Conservation (phyloP, 2,888 invertebrate genomes). For the Stenchaetothrips biformis region DNA sequence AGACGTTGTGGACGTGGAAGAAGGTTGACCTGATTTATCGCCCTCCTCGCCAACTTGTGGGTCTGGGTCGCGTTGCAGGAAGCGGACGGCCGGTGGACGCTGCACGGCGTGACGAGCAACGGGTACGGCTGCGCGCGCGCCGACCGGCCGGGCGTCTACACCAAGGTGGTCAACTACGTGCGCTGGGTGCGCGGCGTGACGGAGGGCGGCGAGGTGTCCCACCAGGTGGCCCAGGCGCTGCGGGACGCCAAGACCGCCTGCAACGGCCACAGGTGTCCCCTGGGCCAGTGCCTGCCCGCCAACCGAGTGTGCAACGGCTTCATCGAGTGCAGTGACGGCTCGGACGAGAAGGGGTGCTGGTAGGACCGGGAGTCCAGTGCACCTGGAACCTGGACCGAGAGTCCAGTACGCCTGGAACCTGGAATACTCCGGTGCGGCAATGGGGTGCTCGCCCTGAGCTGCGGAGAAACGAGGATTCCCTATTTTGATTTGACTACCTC, state of each 20-base stretch:
- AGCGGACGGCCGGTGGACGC: constrained; percentile 46
- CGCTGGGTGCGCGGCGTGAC: constrained; percentile 64
- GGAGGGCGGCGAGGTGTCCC: constrained; percentile 34
- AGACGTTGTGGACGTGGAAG: constrained; percentile 42
- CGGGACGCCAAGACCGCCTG: constrained; percentile 45
- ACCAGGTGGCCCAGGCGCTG: constrained; percentile 12
- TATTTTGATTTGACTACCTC: no score
- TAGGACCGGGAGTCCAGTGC: constrained; percentile 33
- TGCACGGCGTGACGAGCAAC: constrained; percentile 66
- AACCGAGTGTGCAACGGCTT: constrained; percentile 71
- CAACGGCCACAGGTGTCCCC: constrained; percentile 66
- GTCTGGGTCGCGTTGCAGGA: constrained; percentile 44
- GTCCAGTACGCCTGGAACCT: not conserved
- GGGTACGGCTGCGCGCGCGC: constrained; percentile 76
- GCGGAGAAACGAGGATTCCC: no score
- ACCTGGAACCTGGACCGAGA: no score
- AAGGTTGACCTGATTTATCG: constrained; percentile 21
- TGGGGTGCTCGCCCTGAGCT: no score
- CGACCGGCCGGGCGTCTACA: constrained; percentile 73
- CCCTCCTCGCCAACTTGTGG: constrained; percentile 4
- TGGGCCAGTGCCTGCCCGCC: constrained; percentile 67
- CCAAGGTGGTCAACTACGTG: constrained; percentile 69
- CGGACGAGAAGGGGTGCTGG: constrained; percentile 62
- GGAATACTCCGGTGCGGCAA: no score
- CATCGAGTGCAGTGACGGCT: constrained; percentile 71